Evolutionary conservation across 2,888 invertebrate species (phyloP).

Genomic region (Stenurella melanura): DNA sequence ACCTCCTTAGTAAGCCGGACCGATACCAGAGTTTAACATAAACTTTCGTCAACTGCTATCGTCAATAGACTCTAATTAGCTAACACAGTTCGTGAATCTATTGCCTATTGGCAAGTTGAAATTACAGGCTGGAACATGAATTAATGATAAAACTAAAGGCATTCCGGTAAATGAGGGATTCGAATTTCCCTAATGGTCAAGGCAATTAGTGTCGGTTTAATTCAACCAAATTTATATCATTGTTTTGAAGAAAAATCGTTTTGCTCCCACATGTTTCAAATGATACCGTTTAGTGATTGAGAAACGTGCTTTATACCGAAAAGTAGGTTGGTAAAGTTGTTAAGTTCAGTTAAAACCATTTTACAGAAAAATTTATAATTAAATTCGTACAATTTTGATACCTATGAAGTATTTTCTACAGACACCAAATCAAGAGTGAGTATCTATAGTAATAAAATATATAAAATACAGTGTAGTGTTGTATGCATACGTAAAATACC

Average conservation of each 20-base stretch:
- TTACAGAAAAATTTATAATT: too few species aligned
- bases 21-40: constrained; percentile 43
- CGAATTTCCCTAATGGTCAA: constrained; percentile 52
- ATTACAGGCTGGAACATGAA: constrained; percentile 52
- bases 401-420: too few species aligned
- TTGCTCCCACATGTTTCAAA: not conserved
- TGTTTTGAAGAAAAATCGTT: constrained; percentile 20
- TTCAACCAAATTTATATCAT: constrained; percentile 27
- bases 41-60: constrained; percentile 50
- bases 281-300: not conserved
- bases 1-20: constrained; percentile 45
- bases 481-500: too few species aligned
- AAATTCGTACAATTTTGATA: too few species aligned
- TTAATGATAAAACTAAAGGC: constrained; percentile 53
- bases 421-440: too few species aligned
- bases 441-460: too few species aligned
- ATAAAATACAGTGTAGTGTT: too few species aligned
- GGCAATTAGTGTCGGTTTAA: constrained; percentile 45
- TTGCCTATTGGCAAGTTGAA: constrained; percentile 51
- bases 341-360: too few species aligned
- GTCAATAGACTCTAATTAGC: constrained; percentile 52
- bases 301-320: not conserved
- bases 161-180: constrained; percentile 47
- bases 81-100: constrained; percentile 50
- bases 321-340: not conserved